Percentiles rank a stretch among this genome's conserved stretches.
Conservation (phyloP, 1,140 invertebrate genomes). For the Vanessa atalanta region DNA sequence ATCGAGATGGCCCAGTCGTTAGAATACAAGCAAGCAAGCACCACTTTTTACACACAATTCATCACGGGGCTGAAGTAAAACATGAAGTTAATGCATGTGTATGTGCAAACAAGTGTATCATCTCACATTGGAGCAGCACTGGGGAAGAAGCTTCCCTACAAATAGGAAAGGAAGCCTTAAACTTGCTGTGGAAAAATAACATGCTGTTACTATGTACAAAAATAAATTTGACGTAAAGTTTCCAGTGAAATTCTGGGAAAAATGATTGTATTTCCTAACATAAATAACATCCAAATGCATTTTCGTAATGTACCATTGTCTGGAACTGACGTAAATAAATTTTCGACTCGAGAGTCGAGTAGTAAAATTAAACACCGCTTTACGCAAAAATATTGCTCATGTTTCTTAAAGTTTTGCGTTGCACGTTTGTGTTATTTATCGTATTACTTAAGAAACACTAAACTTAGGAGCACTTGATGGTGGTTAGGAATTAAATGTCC, state of each 20-base stretch:
- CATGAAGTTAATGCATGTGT: too few relatives aligned
- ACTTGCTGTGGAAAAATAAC: too few relatives aligned
- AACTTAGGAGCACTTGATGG: not conserved
- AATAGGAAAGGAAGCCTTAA: too few relatives aligned
- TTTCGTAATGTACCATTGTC: constrained; percentile 18
- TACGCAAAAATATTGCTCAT: constrained; percentile 18
- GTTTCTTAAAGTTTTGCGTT: constrained; percentile 21
- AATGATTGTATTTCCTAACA: constrained; percentile 12
- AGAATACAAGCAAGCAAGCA: too few relatives aligned
- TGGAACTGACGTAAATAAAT: constrained; percentile 22
- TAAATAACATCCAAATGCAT: constrained; percentile 21
- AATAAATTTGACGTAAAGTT: not conserved
- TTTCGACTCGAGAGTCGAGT: constrained; percentile 22
- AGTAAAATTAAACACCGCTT: constrained; percentile 22
- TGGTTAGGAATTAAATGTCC: not conserved
- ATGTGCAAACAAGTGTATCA: too few relatives aligned
- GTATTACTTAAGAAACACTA: constrained; percentile 6
- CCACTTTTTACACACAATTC: too few relatives aligned
- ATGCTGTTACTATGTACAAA: not conserved
- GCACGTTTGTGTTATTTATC: constrained; percentile 13
- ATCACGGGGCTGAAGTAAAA: too few relatives aligned
- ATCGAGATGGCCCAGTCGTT: too few relatives aligned
- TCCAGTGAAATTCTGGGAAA: not conserved
- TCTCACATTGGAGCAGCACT: too few relatives aligned
- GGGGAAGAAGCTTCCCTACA: too few relatives aligned